phyloP scores from a whole-genome alignment of 2,888 invertebrate genomes.

The Callosobruchus maculatus region DNA sequence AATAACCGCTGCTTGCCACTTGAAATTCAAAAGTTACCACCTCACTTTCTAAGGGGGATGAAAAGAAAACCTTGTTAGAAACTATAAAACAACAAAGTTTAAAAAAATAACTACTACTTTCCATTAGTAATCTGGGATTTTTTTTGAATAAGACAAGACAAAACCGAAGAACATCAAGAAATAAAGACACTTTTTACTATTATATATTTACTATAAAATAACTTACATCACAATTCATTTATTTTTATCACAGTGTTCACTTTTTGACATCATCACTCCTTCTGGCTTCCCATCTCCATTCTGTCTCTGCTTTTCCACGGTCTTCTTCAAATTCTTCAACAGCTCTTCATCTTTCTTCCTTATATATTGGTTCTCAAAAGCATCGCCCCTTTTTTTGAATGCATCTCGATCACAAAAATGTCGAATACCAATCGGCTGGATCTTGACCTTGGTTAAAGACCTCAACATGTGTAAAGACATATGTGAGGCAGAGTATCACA shows the following conservation, averaged over 20 bases:
- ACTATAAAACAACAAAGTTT: no score
- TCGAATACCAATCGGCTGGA: not conserved
- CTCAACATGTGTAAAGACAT: not conserved
- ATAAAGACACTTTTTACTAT: not conserved
- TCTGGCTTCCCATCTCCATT: not conserved
- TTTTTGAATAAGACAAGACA: no score
- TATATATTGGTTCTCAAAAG: slow-evolving; percentile 25
- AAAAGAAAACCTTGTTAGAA: no score
- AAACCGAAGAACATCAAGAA: no score
- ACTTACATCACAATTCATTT: not conserved
- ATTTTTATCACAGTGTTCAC: not conserved
- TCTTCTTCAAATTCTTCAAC: slow-evolving; percentile 18
- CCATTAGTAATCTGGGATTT: no score
- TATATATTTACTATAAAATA: not conserved
- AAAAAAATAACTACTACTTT: no score
- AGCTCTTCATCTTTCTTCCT: slow-evolving; percentile 18
- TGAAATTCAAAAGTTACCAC: no score
- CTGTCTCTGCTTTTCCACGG: slow-evolving; percentile 12
- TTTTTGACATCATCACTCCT: not conserved
- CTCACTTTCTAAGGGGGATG: no score
- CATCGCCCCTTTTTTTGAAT: slow-evolving; percentile 23
- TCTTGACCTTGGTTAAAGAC: not conserved
- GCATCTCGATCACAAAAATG: slow-evolving; percentile 5
- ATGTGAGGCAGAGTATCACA: not conserved
- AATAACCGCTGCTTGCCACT: no score